Conservation (phyloP, 2,797 vertebrate genomes). For the Valencia hispanica region DNA sequence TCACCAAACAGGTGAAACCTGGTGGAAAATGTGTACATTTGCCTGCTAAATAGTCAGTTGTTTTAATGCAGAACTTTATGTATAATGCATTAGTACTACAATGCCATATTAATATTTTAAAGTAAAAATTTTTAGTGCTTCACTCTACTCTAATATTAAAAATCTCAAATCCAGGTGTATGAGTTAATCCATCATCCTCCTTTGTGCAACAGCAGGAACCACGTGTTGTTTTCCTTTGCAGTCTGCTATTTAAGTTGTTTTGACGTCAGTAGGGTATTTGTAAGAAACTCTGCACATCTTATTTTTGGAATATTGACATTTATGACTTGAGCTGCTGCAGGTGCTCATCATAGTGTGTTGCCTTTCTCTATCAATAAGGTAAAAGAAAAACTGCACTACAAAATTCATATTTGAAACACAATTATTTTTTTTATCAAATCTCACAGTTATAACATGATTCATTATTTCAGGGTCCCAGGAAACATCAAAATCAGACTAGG, state of each 20-base stretch:
- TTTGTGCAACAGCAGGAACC: background rate
- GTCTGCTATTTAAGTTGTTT: slow-evolving; percentile 8
- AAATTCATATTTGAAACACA: background rate
- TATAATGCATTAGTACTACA: background rate
- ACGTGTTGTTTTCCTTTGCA: background rate
- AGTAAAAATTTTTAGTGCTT: background rate
- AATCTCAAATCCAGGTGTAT: background rate
- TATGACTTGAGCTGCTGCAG: slow-evolving; percentile 2
- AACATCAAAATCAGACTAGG: background rate
- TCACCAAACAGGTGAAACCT: background rate
- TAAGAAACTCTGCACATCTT: background rate
- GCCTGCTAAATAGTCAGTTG: background rate
- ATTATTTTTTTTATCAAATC: background rate
- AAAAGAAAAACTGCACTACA: background rate
- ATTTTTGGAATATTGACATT: background rate
- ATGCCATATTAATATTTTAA: background rate
- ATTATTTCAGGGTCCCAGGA: background rate
- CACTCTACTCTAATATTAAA: background rate
- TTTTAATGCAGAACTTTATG: background rate
- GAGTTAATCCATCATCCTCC: background rate
- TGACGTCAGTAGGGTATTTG: background rate
- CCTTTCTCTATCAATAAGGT: background rate
- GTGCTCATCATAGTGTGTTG: background rate
- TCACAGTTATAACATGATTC: background rate
- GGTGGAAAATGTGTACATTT: background rate